Base-by-base conservation (phyloP, 2,888 invertebrate species). In the Ditula angustiorana region DNA sequence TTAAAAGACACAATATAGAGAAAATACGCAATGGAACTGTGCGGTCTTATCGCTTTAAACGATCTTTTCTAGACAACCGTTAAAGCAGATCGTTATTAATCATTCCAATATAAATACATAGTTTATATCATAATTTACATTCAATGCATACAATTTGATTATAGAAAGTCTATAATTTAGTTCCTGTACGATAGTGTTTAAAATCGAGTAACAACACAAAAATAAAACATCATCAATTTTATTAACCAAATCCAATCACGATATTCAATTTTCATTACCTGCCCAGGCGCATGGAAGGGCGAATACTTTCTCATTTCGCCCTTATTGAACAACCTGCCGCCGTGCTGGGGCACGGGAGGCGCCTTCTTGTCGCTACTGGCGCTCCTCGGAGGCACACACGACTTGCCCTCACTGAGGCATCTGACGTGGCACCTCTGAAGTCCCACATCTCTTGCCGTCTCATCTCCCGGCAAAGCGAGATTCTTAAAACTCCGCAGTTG, bases 231-330 rank as follows among this genome's bases (percentile, higher is more conserved):
- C 50, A 66, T 58, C 26, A 61, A 55, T 56, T 66, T 66, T 66
- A 66, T 57, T 66, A 67, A 47, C 52, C 35, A 52, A 59, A 55
- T 53, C 33, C 56, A 58, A 13, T 33, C 37, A 13, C 46, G 64
- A 33, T 53, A 59, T 11, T 71, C 67, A 44, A 61, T 68, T 46
- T 46, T 10, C 8, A 61, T 83, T 83, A 90, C 90, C 90, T 90
- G 85, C 0, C 81, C 81, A 2, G 81, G 79, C 41, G 44, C 79
- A 70, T 89, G 82, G 66, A 90, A 90, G 1, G 91, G 91, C 0
- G 91, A 91, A 64, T 87, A 90, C 56, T 70, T 81, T 53, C 90
- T 74, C 1, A 70, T 69, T 35, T 85, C 83, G 0, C 81, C 76
- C 2, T 69, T 58, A 69, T 77, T 77, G 28, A 69, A 83, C 1